A percentile compares a stretch with the other conserved stretches of the same genome.
phyloP scores from a whole-genome alignment of 2,888 invertebrate species.

The Ophioninae sp. region DNA sequence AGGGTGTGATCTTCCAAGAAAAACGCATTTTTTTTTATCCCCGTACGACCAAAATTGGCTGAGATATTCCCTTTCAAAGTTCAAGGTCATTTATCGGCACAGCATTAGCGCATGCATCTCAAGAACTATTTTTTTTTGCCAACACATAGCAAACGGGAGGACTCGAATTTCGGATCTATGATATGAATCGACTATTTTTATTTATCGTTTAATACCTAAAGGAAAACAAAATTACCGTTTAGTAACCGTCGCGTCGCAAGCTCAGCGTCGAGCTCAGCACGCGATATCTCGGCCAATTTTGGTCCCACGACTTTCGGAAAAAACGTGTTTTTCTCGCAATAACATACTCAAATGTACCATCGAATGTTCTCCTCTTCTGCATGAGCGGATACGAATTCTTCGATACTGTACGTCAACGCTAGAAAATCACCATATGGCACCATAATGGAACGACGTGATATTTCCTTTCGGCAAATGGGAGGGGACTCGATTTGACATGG shows the following conservation, averaged over 20 bases:
- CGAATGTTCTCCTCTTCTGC: background rate
- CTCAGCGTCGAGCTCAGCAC: too few species aligned
- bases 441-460: slow-evolving; percentile 3
- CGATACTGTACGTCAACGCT: background rate
- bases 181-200: background rate
- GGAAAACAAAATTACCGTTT: background rate
- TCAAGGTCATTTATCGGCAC: background rate
- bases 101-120: too few species aligned
- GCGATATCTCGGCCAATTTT: too few species aligned
- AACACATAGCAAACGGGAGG: too few species aligned
- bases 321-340: too few species aligned
- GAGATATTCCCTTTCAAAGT: background rate
- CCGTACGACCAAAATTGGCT: background rate
- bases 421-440: background rate
- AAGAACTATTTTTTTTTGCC: too few species aligned
- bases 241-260: too few species aligned
- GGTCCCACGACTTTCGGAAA: too few species aligned
- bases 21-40: background rate
- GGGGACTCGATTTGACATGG: slow-evolving; percentile 5
- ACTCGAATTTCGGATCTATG: too few species aligned
- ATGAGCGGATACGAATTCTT: slow-evolving; percentile 13
- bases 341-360: background rate
- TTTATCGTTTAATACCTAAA: slow-evolving; percentile 3
- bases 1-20: background rate
- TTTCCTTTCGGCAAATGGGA: background rate